A percentile compares a stretch with the other conserved stretches of the same genome.
These are phyloP conservation scores for Dryobotodes eremita DNA, from an alignment of 2,888 invertebrate species.

Conservation along the genomic window DNA sequence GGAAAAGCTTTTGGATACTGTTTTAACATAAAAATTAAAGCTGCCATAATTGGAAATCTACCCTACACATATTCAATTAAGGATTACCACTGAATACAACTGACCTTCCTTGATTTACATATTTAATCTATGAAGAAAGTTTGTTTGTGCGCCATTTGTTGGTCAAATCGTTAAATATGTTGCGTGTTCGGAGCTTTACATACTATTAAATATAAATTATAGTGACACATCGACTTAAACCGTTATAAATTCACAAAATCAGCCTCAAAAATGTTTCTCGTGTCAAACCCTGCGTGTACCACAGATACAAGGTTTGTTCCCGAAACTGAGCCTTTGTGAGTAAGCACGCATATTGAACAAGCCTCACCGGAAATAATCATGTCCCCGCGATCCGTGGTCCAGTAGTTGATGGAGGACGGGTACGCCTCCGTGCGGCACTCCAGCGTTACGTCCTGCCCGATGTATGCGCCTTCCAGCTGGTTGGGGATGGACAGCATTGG, in stretches of 20 bases:
- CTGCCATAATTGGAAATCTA: slow-evolving; percentile 2
- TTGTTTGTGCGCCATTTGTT: not conserved
- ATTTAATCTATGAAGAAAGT: slow-evolving; percentile 1
- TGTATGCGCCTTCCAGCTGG: slow-evolving; percentile 97
- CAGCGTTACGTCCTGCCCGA: slow-evolving; percentile 96
- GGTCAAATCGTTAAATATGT: not conserved
- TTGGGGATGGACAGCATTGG: slow-evolving; percentile 98
- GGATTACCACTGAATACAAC: not conserved
- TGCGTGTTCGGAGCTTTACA: not conserved
- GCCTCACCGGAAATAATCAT: slow-evolving; percentile 97
- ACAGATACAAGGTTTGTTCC: not conserved
- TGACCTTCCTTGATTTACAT: not conserved
- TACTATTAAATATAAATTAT: slow-evolving; percentile 1
- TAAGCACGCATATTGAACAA: slow-evolving; percentile 54
- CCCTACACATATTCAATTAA: not conserved
- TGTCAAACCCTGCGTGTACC: not conserved
- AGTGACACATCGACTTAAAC: not conserved
- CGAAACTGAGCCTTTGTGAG: slow-evolving; percentile 1
- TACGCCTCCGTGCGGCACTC: slow-evolving; percentile 98
- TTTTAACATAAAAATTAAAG: not conserved
- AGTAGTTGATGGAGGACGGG: slow-evolving; percentile 98
- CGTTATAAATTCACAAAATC: not conserved
- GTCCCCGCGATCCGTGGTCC: slow-evolving; percentile 97
- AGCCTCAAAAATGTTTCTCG: not conserved
- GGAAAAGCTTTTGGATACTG: not conserved